Evolutionary conservation across 2,113 vertebrate genomes (phyloP).

Genomic region (Brachypodius melanocephalos): DNA sequence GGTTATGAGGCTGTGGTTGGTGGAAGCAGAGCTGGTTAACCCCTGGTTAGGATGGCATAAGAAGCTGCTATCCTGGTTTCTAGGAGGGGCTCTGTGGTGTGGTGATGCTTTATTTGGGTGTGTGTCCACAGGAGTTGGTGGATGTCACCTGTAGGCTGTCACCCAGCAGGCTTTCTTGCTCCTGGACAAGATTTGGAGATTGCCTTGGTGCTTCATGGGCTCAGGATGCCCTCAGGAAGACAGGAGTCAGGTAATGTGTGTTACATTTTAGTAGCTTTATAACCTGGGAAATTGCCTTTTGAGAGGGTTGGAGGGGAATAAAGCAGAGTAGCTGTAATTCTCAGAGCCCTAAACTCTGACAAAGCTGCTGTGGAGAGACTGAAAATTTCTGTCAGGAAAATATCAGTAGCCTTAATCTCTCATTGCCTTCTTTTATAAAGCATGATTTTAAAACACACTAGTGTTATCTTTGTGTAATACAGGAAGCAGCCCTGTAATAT

Average conservation of each 20-base stretch:
- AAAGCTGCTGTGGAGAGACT: neutral
- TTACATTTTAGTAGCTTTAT: neutral
- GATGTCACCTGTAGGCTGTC: neutral
- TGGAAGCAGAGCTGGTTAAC: neutral
- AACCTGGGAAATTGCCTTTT: neutral
- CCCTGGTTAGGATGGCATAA: neutral
- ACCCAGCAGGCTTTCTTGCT: neutral
- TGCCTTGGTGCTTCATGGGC: neutral
- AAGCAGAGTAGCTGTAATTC: neutral
- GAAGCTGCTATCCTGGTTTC: accelerated
- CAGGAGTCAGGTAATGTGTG: neutral
- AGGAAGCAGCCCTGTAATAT: neutral
- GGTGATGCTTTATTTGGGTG: accelerated
- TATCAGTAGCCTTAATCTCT: neutral
- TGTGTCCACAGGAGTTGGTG: accelerated
- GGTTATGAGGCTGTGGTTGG: neutral
- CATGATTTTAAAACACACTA: neutral
- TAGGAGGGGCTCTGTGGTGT: accelerated
- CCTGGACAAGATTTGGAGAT: neutral
- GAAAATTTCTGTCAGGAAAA: neutral
- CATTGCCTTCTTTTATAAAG: neutral
- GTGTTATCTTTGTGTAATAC: neutral
- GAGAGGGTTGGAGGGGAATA: neutral
- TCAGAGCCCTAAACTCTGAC: neutral
- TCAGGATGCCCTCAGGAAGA: neutral